phyloP scores from a whole-genome alignment of 2,888 invertebrate species.

The Abscondita cerata region DNA sequence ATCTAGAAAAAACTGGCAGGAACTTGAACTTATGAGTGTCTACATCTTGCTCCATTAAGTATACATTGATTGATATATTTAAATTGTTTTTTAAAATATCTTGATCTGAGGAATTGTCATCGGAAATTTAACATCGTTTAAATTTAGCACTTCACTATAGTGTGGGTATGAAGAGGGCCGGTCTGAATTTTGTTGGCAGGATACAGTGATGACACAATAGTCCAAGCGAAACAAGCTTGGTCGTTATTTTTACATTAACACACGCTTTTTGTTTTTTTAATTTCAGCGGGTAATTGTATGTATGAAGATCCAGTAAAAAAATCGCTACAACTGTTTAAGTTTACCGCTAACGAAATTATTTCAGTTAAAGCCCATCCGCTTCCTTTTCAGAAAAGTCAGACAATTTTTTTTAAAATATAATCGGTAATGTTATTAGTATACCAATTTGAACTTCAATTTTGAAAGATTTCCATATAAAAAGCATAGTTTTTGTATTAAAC shows the following conservation, averaged over 20 bases:
- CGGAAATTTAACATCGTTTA: slow-evolving; percentile 29
- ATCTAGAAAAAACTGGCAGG: background rate
- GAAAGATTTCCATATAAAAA: background rate
- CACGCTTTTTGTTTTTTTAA: slow-evolving; percentile 30
- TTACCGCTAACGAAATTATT: background rate
- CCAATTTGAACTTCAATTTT: background rate
- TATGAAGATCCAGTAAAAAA: slow-evolving; percentile 27
- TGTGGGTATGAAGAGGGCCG: slow-evolving; percentile 27
- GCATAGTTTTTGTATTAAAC: background rate
- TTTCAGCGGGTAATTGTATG: slow-evolving; percentile 26
- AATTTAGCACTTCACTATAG: slow-evolving; percentile 24
- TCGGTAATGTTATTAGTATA: background rate
- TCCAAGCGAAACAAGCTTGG: slow-evolving; percentile 39
- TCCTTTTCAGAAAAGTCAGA: background rate
- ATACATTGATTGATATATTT: slow-evolving; percentile 37
- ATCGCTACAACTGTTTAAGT: background rate
- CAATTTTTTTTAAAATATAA: background rate
- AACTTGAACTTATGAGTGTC: too few species aligned
- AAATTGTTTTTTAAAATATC: slow-evolving; percentile 38
- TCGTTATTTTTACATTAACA: slow-evolving; percentile 39
- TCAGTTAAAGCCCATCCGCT: background rate
- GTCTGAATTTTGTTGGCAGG: slow-evolving; percentile 13
- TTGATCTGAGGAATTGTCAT: slow-evolving; percentile 16
- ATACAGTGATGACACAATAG: slow-evolving; percentile 32
- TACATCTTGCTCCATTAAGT: slow-evolving; percentile 33